These are phyloP conservation scores for Epizoanthus rinbou DNA, from an alignment of 92 coral and sea anemone species.

Conservation along the genomic window DNA sequence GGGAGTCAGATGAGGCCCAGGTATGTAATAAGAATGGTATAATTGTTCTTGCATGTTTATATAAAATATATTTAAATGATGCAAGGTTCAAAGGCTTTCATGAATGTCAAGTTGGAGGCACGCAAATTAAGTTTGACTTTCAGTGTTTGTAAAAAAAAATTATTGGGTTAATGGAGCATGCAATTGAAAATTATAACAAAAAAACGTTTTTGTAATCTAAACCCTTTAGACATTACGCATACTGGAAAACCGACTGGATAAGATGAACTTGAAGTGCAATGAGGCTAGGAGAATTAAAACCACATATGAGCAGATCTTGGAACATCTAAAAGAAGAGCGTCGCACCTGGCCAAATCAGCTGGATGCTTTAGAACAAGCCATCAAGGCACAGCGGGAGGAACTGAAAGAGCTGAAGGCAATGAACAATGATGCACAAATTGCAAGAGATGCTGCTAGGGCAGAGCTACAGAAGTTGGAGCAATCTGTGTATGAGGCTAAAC, in stretches of 20 bases:
- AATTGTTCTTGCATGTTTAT: no score
- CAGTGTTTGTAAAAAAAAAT: no score
- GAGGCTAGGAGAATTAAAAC: conserved; percentile 91
- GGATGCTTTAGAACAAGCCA: conserved; percentile 86
- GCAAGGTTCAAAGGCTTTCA: not conserved
- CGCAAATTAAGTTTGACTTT: no score
- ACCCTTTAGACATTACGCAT: conserved; percentile 75
- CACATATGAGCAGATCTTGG: conserved; percentile 86
- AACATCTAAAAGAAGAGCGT: conserved; percentile 90
- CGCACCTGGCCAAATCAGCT: conserved; percentile 96
- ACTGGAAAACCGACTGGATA: conserved; percentile 92
- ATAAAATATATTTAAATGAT: not conserved
- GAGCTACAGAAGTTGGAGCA: conserved; percentile 93
- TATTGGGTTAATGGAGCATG: not conserved
- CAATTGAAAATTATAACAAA: not conserved
- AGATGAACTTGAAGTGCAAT: conserved; percentile 86
- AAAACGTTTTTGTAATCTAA: not conserved
- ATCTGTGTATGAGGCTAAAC: conserved; percentile 93
- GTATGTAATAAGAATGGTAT: conserved; percentile 20
- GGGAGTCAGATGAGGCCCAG: conserved; percentile 99
- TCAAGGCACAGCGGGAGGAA: conserved; percentile 88
- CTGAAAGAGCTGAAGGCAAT: conserved; percentile 88
- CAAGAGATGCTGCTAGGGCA: conserved; percentile 97
- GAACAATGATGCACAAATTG: conserved; percentile 97
- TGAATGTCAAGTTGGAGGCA: not conserved